Conservation (phyloP, 1,140 invertebrate genomes). For the Bombus haemorrhoidalis region DNA sequence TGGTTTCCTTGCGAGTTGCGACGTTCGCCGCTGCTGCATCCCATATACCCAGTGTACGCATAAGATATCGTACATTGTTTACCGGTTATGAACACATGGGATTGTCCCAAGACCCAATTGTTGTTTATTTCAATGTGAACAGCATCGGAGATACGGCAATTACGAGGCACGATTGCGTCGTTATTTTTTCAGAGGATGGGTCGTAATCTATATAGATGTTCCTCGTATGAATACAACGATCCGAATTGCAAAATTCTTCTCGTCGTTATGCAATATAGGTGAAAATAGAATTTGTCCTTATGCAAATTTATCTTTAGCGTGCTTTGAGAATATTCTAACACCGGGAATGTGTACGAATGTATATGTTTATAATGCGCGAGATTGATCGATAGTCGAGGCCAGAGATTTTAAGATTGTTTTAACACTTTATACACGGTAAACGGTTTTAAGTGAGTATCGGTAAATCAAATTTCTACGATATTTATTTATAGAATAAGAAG, state of each 20-base stretch:
- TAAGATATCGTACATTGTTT: slow-evolving; percentile 50
- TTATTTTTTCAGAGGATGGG: not conserved
- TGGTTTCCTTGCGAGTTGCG: slow-evolving; percentile 58
- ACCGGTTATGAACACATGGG: slow-evolving; percentile 18
- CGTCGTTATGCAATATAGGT: too few species aligned
- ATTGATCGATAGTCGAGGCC: too few species aligned
- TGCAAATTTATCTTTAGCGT: too few species aligned
- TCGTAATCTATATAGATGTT: not conserved
- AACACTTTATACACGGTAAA: too few species aligned
- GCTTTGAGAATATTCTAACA: too few species aligned
- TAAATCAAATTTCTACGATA: too few species aligned
- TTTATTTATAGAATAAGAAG: too few species aligned
- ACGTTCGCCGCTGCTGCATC: slow-evolving; percentile 42
- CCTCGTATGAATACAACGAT: not conserved
- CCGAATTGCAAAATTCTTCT: not conserved
- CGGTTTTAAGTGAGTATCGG: too few species aligned
- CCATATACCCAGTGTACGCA: slow-evolving; percentile 36
- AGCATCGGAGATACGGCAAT: slow-evolving; percentile 1
- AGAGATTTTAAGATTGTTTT: too few species aligned
- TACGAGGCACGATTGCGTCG: not conserved
- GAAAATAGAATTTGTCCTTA: too few species aligned
- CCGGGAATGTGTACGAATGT: too few species aligned
- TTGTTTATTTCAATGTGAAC: slow-evolving; percentile 22
- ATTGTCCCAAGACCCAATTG: slow-evolving; percentile 7
- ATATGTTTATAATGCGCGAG: too few species aligned